These are phyloP conservation scores for Drosophila orosa DNA, from an alignment of 1,140 invertebrate species.

Conservation along the genomic window DNA sequence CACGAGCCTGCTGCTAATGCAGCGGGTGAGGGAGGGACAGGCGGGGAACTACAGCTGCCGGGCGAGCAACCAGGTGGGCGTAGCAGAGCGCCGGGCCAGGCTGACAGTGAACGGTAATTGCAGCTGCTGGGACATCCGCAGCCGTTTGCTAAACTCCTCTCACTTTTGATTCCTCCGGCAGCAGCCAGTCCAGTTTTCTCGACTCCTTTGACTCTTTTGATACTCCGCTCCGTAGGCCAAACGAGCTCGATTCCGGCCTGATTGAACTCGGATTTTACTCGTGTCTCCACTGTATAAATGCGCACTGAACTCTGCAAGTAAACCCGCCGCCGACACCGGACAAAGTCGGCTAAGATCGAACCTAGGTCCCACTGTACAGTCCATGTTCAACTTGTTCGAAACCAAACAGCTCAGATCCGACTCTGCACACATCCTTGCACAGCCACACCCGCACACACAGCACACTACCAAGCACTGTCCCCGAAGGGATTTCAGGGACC, in stretches of 20 bases:
- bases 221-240: conserved; percentile 52
- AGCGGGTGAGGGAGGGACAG: conserved; percentile 87
- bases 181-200: conserved; percentile 38
- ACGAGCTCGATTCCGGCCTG: conserved; percentile 41
- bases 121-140: background rate
- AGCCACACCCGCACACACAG: conserved; percentile 30
- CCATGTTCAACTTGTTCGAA: conserved; percentile 9
- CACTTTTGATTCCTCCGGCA: conserved; percentile 17
- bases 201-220: conserved; percentile 27
- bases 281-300: conserved; percentile 20
- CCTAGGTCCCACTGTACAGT: conserved; percentile 28
- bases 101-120: conserved; percentile 89
- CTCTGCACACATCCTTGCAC: conserved; percentile 34
- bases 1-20: conserved; percentile 84
- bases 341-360: conserved; percentile 64
- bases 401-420: conserved; percentile 67
- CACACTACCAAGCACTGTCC: conserved; percentile 30
- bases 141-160: conserved; percentile 10
- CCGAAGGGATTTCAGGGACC: background rate
- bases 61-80: conserved; percentile 90
- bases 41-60: conserved; percentile 92
- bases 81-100: conserved; percentile 87
- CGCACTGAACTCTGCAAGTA: conserved; percentile 13
- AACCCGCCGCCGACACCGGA: background rate
- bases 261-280: conserved; percentile 37